Evolutionary conservation across 2,113 vertebrate genomes (phyloP), one percentile per base, ranked within the genome.

Genomic region (Corapipo altera): DNA sequence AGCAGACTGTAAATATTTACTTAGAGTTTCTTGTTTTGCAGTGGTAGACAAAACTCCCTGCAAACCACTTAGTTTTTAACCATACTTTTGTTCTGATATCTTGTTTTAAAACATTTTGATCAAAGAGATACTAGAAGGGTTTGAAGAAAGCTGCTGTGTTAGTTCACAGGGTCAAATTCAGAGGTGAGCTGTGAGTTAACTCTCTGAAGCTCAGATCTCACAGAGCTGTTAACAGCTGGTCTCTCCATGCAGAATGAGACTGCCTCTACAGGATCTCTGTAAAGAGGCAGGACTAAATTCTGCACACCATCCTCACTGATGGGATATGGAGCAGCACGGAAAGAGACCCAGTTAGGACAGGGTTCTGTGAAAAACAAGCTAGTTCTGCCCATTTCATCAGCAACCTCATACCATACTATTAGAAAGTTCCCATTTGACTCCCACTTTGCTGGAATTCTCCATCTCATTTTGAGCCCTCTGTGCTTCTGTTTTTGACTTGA

Each of bases 1-100:
- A 91, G 44, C 9, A 58, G 15, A 77, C 49, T 88, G 54, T 92
- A 96, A 96, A 90, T 93, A 83, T 96, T 95, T 95, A 76, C 51
- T 58, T 92, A 28, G 84, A 82, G 85, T 64, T 95, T 69, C 88
- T 92, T 95, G 85, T 52, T 93, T 69, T 30, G 51, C 52, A 89
- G 24, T 24, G 28, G 15, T 83, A 82, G 71, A 92, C 52, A 72
- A 82, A 81, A 84, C 70, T 88, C 77, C 91, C 54, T 13, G 11
- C 44, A 87, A 78, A 93, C 66, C 57, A 32, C 9, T 32, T 66
- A 35, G 20, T 12, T 80, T 93, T 90, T 41, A 27, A 57, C 32
- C 52, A 24, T 32, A n/a, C 12, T 79, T 85, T 72, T 51, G 11
- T 73, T 91, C 79, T 37, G 11, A 8, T 51, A 74, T 24, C 35